A percentile compares a stretch with the other conserved stretches of the same genome.
These are phyloP conservation scores for Chironomus riparius DNA, from an alignment of 2,888 invertebrate genomes.

Conservation along the genomic window DNA sequence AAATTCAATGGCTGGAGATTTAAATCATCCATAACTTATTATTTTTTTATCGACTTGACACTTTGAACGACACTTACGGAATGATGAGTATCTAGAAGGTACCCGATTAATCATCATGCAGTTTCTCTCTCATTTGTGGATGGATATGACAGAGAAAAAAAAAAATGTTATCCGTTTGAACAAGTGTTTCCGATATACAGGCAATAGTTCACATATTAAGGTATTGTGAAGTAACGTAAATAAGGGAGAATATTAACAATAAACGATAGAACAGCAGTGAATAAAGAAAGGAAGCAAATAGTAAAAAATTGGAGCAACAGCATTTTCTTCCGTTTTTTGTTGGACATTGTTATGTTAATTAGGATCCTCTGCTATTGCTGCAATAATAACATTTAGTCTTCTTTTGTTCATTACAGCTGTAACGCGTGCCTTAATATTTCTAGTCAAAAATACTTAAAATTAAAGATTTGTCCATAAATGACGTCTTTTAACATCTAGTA, in stretches of 20 bases:
- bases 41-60: background rate
- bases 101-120: background rate
- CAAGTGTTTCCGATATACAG: conserved; percentile 3
- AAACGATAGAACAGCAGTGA: background rate
- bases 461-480: too few relatives aligned
- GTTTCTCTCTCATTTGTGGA: background rate
- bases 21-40: background rate
- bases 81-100: background rate
- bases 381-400: too few relatives aligned
- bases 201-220: background rate
- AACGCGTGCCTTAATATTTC: too few relatives aligned
- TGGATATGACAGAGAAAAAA: too few relatives aligned
- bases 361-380: conserved; percentile 36
- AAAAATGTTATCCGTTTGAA: conserved; percentile 11
- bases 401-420: too few relatives aligned
- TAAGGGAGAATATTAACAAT: background rate
- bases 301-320: background rate
- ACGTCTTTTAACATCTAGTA: too few relatives aligned
- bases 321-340: background rate
- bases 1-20: conserved; percentile 10
- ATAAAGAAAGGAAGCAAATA: conserved; percentile 6
- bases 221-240: background rate
- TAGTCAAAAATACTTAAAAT: conserved; percentile 36
- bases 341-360: conserved; percentile 33
- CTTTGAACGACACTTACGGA: background rate